A percentile compares a stretch with the other conserved stretches of the same genome.
phyloP scores from a whole-genome alignment of 1,140 invertebrate genomes.

The Capitella teleta region DNA sequence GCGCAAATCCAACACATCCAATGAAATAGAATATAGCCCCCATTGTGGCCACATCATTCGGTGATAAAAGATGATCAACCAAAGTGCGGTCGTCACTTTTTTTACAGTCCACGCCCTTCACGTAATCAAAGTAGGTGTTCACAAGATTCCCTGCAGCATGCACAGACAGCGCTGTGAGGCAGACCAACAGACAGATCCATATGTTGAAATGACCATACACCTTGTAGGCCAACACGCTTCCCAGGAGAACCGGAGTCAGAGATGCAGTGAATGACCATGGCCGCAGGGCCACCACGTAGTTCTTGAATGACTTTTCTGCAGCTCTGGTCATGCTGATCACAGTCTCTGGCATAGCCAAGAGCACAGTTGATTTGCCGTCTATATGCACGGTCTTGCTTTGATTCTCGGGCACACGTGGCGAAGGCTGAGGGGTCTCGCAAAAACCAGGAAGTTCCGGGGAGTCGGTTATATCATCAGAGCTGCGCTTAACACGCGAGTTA shows the following conservation, averaged over 20 bases:
- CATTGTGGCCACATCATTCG: constrained; percentile 73
- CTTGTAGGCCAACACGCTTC: constrained; percentile 75
- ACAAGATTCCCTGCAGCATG: constrained; percentile 94
- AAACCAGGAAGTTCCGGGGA: too few relatives aligned
- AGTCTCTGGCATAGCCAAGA: too few relatives aligned
- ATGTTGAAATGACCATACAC: constrained; percentile 59
- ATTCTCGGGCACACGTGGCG: too few relatives aligned
- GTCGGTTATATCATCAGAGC: too few relatives aligned
- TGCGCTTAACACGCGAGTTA: too few relatives aligned
- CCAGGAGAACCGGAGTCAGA: constrained; percentile 74
- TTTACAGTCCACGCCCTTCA: constrained; percentile 79
- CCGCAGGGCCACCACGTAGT: constrained; percentile 51
- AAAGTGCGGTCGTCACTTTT: constrained; percentile 82
- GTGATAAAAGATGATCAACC: constrained; percentile 75
- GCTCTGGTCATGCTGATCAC: too few relatives aligned
- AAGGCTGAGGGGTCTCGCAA: too few relatives aligned
- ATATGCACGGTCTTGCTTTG: too few relatives aligned
- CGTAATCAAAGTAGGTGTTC: constrained; percentile 90
- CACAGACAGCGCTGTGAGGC: constrained; percentile 75
- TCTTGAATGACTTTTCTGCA: too few relatives aligned
- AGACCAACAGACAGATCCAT: constrained; percentile 63
- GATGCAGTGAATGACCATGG: constrained; percentile 89
- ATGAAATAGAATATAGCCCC: constrained; percentile 76
- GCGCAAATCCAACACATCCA: constrained; percentile 78
- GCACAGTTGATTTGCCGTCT: too few relatives aligned